A percentile compares a stretch with the other conserved stretches of the same genome.
phyloP scores from a whole-genome alignment of 2,113 vertebrate genomes.

The Pipa parva region DNA sequence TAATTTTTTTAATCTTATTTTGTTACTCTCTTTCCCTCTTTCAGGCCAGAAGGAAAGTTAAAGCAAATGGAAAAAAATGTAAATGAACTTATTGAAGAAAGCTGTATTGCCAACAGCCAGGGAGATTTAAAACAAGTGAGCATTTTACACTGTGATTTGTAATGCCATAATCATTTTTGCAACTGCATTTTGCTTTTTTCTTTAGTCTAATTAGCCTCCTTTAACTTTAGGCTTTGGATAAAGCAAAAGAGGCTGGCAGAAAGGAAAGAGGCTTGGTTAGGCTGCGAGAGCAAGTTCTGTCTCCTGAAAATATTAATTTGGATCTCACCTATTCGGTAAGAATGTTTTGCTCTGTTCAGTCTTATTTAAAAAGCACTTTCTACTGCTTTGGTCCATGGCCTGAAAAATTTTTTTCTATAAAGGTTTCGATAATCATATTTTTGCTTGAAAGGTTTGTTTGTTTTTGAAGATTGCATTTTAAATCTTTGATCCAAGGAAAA shows the following conservation, averaged over 20 bases:
- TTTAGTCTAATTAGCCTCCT: not conserved
- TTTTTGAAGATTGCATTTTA: no score
- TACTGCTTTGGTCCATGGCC: no score
- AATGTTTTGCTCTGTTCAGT: no score
- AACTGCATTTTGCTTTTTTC: no score
- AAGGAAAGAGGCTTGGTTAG: constrained; percentile 84
- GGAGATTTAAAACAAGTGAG: constrained; percentile 82
- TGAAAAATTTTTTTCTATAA: no score
- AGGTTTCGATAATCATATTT: no score
- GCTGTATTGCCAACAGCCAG: constrained; percentile 82
- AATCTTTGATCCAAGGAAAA: no score
- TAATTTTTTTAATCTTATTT: no score
- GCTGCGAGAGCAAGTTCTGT: constrained; percentile 78
- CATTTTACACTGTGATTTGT: not conserved
- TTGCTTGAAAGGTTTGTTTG: no score
- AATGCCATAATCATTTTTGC: no score
- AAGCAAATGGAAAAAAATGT: constrained; percentile 93
- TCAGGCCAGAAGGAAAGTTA: constrained; percentile 89
- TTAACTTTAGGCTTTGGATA: constrained; percentile 84
- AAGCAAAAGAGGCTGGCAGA: constrained; percentile 92
- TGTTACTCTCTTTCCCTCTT: constrained; percentile 18
- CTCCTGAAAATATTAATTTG: constrained; percentile 79
- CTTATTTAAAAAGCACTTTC: no score
- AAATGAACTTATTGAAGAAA: constrained; percentile 91
- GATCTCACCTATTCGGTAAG: constrained; percentile 93